Evolutionary conservation across 2,797 vertebrate species (phyloP), one percentile per base, ranked within the genome.

Genomic region (Columba guinea): DNA sequence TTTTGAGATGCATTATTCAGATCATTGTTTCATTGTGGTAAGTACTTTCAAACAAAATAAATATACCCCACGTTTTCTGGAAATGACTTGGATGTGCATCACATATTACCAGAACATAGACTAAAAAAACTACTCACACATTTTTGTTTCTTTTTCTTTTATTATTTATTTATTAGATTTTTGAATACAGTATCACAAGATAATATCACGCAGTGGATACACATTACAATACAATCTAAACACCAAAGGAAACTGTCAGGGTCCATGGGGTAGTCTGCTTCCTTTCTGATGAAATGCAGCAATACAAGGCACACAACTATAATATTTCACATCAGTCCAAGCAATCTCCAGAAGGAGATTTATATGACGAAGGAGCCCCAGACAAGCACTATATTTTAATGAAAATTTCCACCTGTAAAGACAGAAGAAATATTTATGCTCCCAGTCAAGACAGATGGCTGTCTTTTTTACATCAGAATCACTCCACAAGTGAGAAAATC

Each of bases 111-210:
- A 3, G 56, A 63, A 68, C 9, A 39, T 0, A 62, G 56, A 39
- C 84, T 70, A 28, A 83, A 84, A 80, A 62, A 84, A 90, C 55
- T 62, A 79, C 91, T 94, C 67, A 94, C 80, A 95, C 71, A 11
- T 51, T 73, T 84, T 84, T 46, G 17, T 46, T 46, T 46, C 41
- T 82, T 89, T 69, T 8, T 73, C 94, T 53, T 68, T 35, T 35
- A 35, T 35, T 35, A 39, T 39, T 60, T 76, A 93, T 97, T 95
- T 97, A 93, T 95, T 97, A 85, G 73, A 24, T 86, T 91, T 97
- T 82, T 85, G n/a, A 95, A 91, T 83, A 96, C 80, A 84, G 7
- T 6, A 78, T 89, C 80, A 97, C 85, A 96, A 87, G 75, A 37
- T 35, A 84, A 15, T 11, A 79, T 18, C 75, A 93, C 9, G 1